Conservation (phyloP, 2,888 invertebrate genomes). For the Minunthozetes semirufus region DNA sequence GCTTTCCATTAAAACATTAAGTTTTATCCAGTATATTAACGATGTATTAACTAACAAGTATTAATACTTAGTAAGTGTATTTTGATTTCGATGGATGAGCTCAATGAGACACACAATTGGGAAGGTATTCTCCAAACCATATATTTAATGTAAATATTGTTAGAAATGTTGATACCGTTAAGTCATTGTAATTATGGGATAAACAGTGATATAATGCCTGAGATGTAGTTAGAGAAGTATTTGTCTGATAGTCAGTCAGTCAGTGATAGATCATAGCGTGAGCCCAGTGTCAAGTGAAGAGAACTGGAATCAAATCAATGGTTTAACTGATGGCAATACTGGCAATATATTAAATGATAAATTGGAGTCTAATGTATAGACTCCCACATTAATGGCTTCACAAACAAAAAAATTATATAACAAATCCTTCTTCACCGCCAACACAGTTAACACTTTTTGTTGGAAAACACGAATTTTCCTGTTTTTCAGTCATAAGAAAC, state of each 20-base stretch:
- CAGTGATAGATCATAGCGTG: constrained; percentile 14
- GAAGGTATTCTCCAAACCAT: too few relatives aligned
- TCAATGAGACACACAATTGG: too few relatives aligned
- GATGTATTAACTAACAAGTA: too few relatives aligned
- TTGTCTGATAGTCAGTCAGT: background rate
- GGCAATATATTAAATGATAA: constrained; percentile 13
- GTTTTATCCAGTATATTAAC: too few relatives aligned
- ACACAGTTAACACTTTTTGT: constrained; percentile 21
- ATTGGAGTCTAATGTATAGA: constrained; percentile 14
- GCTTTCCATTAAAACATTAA: too few relatives aligned
- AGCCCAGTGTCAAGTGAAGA: constrained; percentile 9
- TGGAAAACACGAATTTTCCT: background rate
- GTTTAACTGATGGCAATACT: background rate
- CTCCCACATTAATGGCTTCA: constrained; percentile 16
- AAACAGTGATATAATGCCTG: too few relatives aligned
- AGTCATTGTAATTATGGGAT: too few relatives aligned
- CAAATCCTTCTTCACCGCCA: background rate
- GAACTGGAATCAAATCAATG: background rate
- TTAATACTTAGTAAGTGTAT: too few relatives aligned
- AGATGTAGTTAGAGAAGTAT: background rate
- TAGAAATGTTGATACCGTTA: too few relatives aligned
- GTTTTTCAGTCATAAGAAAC: background rate
- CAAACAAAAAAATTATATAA: constrained; percentile 8
- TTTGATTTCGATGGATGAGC: too few relatives aligned
- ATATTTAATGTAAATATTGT: too few relatives aligned